Percentiles rank a stretch among this genome's conserved stretches.
Conservation (phyloP, 1,140 invertebrate genomes). For the Popillia japonica region DNA sequence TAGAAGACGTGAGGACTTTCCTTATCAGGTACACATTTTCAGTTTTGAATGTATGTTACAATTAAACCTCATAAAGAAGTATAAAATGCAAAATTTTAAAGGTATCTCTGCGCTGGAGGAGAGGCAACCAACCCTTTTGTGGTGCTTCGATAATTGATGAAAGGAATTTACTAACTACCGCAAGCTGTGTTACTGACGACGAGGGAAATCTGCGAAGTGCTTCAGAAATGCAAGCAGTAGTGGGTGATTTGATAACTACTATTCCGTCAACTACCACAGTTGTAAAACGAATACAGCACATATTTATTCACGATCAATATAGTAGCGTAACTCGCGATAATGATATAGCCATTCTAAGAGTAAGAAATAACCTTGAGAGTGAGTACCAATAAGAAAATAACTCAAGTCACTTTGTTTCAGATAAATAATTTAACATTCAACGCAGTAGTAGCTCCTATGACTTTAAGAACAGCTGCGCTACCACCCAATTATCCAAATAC, state of each 20-base stretch:
- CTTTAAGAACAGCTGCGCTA: neutral
- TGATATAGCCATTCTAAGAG: constrained; percentile 47
- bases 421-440: neutral
- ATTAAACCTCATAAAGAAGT: neutral
- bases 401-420: neutral
- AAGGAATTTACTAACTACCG: constrained; percentile 66
- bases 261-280: constrained; percentile 29
- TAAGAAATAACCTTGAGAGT: constrained; percentile 26
- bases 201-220: constrained; percentile 43
- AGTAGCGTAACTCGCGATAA: constrained; percentile 41
- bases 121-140: constrained; percentile 57
- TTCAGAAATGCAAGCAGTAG: constrained; percentile 45
- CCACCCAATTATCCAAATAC: neutral
- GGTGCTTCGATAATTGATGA: constrained; percentile 65
- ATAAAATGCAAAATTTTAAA: neutral
- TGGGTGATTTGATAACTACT: constrained; percentile 42
- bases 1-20: neutral
- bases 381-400: neutral
- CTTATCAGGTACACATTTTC: neutral
- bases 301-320: constrained; percentile 43
- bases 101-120: neutral
- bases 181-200: constrained; percentile 63
- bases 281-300: constrained; percentile 37
- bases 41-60: neutral
- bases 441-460: neutral